These are phyloP conservation scores for Macrobrachium rosenbergii DNA, from an alignment of 1,140 invertebrate genomes.

Conservation along the genomic window DNA sequence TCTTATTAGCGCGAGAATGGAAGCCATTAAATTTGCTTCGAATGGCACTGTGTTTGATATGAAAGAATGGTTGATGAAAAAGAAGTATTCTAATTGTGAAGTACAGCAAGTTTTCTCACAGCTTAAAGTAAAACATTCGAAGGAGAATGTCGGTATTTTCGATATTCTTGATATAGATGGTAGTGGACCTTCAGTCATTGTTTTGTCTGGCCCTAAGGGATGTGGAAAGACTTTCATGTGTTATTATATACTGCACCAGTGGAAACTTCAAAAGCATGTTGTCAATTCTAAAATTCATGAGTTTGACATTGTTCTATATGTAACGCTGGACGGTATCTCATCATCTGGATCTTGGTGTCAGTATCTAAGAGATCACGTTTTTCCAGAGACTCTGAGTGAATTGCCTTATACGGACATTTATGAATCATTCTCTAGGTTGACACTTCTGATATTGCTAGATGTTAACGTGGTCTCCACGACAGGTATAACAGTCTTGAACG, in stretches of 20 bases:
- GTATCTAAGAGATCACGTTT: conserved; percentile 42
- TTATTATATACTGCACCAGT: conserved; percentile 45
- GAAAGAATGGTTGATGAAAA: conserved; percentile 38
- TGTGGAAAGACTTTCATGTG: conserved; percentile 45
- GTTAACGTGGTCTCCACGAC: conserved; percentile 5
- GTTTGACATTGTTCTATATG: conserved; percentile 42
- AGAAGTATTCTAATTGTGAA: neutral
- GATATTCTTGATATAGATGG: conserved; percentile 5
- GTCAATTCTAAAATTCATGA: conserved; percentile 15
- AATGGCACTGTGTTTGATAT: neutral
- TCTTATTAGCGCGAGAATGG: conserved; percentile 3
- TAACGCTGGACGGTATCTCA: neutral
- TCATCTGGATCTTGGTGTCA: conserved; percentile 41
- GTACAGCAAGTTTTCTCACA: conserved; percentile 21
- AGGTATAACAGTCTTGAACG: neutral
- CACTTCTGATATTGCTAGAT: conserved; percentile 33
- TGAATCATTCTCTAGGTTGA: neutral
- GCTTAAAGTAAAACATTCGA: neutral
- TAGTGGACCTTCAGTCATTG: conserved; percentile 24
- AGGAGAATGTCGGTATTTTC: neutral
- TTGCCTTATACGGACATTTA: conserved; percentile 29
- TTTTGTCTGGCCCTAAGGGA: conserved; percentile 44
- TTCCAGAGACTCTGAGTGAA: conserved; percentile 38
- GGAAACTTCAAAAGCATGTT: conserved; percentile 5
- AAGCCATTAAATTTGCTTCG: conserved; percentile 13